Evolutionary conservation across 2,797 vertebrate genomes (phyloP).

Genomic region (Enteromius radiatus): DNA sequence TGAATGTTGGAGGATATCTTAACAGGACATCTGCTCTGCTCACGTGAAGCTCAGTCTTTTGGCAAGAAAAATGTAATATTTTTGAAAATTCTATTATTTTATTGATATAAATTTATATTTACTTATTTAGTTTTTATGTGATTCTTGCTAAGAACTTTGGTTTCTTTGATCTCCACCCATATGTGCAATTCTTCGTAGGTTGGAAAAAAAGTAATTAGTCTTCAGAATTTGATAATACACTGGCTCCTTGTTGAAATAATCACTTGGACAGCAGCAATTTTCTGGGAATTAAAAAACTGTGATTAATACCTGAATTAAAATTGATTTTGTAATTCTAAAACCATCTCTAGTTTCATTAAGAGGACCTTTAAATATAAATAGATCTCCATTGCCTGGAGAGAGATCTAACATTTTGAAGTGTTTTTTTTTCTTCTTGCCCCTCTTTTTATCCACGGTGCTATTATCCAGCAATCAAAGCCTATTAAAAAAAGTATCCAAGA

Average conservation of each 20-base stretch:
- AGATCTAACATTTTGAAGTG: constrained; percentile 62
- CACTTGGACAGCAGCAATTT: constrained; percentile 68
- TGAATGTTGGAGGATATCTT: constrained; percentile 2
- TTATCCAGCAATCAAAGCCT: constrained; percentile 65
- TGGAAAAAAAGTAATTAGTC: constrained; percentile 1
- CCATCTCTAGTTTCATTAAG: constrained; percentile 77
- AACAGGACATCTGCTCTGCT: neutral
- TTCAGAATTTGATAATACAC: constrained; percentile 70
- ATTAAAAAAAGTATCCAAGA: constrained; percentile 60
- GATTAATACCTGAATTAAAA: constrained; percentile 82
- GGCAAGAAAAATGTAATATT: neutral
- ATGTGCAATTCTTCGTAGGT: neutral
- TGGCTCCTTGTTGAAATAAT: constrained; percentile 65
- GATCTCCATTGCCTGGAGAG: constrained; percentile 63
- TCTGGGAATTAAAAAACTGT: constrained; percentile 75
- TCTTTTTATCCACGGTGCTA: constrained; percentile 58
- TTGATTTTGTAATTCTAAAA: constrained; percentile 81
- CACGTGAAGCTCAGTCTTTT: neutral
- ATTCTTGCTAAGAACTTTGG: neutral
- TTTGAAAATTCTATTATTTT: neutral
- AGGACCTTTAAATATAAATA: constrained; percentile 77
- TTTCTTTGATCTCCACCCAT: neutral
- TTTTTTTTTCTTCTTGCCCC: constrained; percentile 18
- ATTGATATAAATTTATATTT: neutral
- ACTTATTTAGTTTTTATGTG: neutral